Base-by-base conservation (phyloP, 2,888 invertebrate species). In the Lottia gigantea region DNA sequence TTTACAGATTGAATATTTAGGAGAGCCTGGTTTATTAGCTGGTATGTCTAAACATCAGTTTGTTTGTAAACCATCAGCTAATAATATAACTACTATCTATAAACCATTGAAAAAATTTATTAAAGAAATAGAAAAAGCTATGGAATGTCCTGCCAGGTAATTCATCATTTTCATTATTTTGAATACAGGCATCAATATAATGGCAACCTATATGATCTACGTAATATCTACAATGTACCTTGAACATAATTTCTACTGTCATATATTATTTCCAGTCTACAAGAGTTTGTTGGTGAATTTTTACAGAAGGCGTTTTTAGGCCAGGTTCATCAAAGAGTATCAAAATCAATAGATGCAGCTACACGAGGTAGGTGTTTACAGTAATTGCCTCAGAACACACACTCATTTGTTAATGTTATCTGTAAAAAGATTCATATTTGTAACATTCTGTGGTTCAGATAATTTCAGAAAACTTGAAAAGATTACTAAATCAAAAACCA, bases 271-370 rank as follows among this genome's bases (percentile, higher is more conserved):
- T 95, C 95, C 85, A 93, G 93, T 2, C 90, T 97, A 70, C 94
- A 95, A 83, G 92, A 92, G 76, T 97, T 96, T 89, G 90, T 97
- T 70, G 92, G 93, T 64, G 94, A 95, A 87, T 95, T 96, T 89
- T 94, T 97, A 31, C 94, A 94, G 78, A 93, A 95, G 81, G 94
- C 94, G 11, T 97, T 95, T 90, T 83, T 90, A 68, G 94, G 93
- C 75, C 92, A 94, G 74, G 92, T 94, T 70, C 93, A 93, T 82
- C 90, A 91, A 62, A 91, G 92, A 11, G 85, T 93, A 23, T 90
- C 91, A 1, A 90, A 90, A 61, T 91, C 91, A 80, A 92, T 94
- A 74, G 93, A 95, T 78, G 90, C 91, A 0, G 92, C 94, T 26
- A 93, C 93, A 67, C 93, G 93, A 87, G 92, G 92, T 88, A 80